A percentile compares a stretch with the other conserved stretches of the same genome.
Evolutionary conservation across 2,797 vertebrate genomes (phyloP).

Genomic region (Paedocypris micromegethes): DNA sequence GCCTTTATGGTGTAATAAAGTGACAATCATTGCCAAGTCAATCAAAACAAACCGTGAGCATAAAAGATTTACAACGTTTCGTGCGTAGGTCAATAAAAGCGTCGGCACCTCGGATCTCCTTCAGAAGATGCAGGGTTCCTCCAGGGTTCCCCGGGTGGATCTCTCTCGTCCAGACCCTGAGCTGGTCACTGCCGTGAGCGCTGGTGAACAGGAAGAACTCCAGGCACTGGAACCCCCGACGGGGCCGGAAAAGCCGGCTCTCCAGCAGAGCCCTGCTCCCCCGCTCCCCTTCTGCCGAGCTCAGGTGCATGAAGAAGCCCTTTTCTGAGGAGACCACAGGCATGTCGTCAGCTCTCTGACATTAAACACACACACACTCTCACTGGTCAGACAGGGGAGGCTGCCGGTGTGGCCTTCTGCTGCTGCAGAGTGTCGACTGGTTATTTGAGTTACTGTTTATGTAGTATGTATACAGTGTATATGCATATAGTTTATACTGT

Average conservation of each 20-base stretch:
- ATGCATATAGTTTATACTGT: neutral
- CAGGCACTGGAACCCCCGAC: conserved; percentile 81
- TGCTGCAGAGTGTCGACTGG: too few relatives aligned
- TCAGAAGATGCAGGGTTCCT: conserved; percentile 64
- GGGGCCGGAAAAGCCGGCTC: conserved; percentile 80
- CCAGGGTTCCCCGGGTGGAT: conserved; percentile 59
- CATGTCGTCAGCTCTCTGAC: neutral
- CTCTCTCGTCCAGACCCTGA: conserved; percentile 74
- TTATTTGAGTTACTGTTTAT: too few relatives aligned
- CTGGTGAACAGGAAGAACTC: conserved; percentile 87
- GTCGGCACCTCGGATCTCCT: conserved; percentile 69
- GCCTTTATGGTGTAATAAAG: too few relatives aligned
- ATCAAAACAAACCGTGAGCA: too few relatives aligned
- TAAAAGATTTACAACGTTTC: too few relatives aligned
- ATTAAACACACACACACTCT: too few relatives aligned
- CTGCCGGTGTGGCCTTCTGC: too few relatives aligned
- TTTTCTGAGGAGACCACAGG: conserved; percentile 60
- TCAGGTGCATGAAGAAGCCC: conserved; percentile 91
- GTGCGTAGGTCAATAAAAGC: neutral
- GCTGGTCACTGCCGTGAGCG: conserved; percentile 57
- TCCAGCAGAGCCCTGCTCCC: conserved; percentile 71
- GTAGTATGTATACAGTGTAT: neutral
- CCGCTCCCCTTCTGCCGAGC: conserved; percentile 50
- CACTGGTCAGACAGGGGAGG: too few relatives aligned
- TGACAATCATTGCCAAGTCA: too few relatives aligned